Evolutionary conservation across 2,797 vertebrate species (phyloP).

Genomic region (Chiloscyllium punctatum): DNA sequence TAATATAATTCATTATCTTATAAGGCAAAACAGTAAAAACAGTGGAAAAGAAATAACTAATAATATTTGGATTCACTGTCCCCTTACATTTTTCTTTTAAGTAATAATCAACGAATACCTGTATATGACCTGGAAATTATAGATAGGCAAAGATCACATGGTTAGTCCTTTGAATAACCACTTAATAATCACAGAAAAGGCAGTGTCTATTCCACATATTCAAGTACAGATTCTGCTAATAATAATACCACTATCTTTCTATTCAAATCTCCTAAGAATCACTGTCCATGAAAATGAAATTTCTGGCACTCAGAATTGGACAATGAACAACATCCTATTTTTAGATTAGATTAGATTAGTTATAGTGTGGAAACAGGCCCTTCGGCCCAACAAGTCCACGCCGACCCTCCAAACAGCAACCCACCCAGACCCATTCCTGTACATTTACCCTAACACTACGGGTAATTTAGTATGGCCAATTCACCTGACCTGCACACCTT

Average conservation of each 20-base stretch:
- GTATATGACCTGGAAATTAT: neutral
- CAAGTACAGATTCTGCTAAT: neutral
- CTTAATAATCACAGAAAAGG: neutral
- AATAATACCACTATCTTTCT: neutral
- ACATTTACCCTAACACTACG: no score
- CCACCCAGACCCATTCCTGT: no score
- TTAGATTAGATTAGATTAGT: no score
- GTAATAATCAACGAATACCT: neutral
- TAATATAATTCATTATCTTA: neutral
- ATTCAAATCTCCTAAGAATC: neutral
- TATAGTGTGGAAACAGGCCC: no score
- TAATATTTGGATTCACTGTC: neutral
- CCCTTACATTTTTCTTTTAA: neutral
- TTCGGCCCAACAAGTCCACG: no score
- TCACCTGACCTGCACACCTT: no score
- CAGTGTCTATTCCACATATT: neutral
- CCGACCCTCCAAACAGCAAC: no score
- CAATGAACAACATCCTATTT: no score
- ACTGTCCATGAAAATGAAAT: neutral
- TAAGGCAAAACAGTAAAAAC: neutral
- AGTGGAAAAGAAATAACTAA: neutral
- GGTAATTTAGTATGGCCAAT: no score
- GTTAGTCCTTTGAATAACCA: neutral
- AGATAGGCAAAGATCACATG: neutral
- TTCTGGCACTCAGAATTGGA: no score